Evolutionary conservation across 2,888 invertebrate genomes (phyloP), one percentile per base, ranked within the genome.

Genomic region (Apamea sordens): DNA sequence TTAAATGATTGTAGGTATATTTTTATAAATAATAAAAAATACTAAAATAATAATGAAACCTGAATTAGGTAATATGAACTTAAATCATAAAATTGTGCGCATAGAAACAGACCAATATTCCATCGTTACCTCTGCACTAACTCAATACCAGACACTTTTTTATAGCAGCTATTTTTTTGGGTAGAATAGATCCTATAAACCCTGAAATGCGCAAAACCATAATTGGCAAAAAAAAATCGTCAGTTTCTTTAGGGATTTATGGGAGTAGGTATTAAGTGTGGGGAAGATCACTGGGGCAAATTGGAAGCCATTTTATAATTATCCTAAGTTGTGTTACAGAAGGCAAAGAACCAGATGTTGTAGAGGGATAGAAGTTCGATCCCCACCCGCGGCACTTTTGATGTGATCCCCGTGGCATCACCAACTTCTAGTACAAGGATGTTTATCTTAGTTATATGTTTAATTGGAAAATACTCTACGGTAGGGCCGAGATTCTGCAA

Each of bases 291-390:
- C 53, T 53, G 53, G 50, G 21, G n/a, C 24, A 53, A 53, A 41
- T 28, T 72, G 3, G 15, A 24, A 21, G 72, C 50, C 15, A 72
- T 50, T 41, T 15, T 41, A 72, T 72, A 72, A 72, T 71, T 56
- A 74, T n/a, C 8, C 50, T 13, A 36, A 28, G 7, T 28, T 71
- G 28, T 44, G 73, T 11, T 72, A 75, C 68, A 24, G 47, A 68
- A 59, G 50, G 3, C 28, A 47, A 47, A 78, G 28, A 36, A 18
- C 36, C 28, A 67, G 56, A 79, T 78, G 79, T 47, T 47, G 36
- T 75, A 15, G 21, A 50, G 28, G 41, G 18, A 13, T 24, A 18
- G 13, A 68, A 28, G 68, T 78, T 68, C 2, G 68, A 50, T 41
- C 24, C 18, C 11, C 10, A 32, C 67, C 47, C 56, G 71, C n/a